These are phyloP conservation scores for Collichthys lucidus DNA, from an alignment of 2,113 vertebrate genomes.

Conservation along the genomic window DNA sequence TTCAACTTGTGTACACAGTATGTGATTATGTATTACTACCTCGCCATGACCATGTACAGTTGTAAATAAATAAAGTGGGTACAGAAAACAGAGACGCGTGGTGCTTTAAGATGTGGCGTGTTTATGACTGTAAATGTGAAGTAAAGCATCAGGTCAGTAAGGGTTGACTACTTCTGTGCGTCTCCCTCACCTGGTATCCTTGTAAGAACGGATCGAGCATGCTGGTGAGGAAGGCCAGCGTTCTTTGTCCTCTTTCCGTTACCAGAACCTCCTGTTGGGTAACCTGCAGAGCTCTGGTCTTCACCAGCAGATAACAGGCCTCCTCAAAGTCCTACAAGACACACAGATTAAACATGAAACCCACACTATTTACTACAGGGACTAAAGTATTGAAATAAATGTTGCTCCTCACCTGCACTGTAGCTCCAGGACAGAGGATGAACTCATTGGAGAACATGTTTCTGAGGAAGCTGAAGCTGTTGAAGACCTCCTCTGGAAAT, in stretches of 20 bases:
- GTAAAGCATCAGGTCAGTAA: no score
- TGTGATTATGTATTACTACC: background rate
- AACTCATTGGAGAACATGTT: slow-evolving; percentile 93
- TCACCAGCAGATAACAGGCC: slow-evolving; percentile 91
- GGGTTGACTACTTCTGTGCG: background rate
- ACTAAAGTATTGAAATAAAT: background rate
- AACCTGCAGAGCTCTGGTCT: slow-evolving; percentile 86
- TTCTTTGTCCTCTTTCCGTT: slow-evolving; percentile 83
- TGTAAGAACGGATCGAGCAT: slow-evolving; percentile 92
- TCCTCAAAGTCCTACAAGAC: slow-evolving; percentile 93
- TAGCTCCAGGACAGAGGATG: slow-evolving; percentile 91
- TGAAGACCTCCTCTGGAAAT: slow-evolving; percentile 91
- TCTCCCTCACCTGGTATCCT: slow-evolving; percentile 89
- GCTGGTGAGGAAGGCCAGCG: slow-evolving; percentile 85
- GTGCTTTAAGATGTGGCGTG: no score
- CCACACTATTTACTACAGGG: background rate
- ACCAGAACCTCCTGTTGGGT: slow-evolving; percentile 86
- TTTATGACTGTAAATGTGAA: no score
- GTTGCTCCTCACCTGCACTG: slow-evolving; percentile 86
- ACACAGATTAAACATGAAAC: no score
- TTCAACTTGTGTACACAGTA: background rate
- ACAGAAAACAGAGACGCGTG: no score
- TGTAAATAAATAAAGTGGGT: background rate
- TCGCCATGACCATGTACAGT: background rate
- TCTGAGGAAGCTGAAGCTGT: slow-evolving; percentile 88